phyloP scores from a whole-genome alignment of 35 echinoderm and acorn worm genomes.

The Lytechinus pictus region DNA sequence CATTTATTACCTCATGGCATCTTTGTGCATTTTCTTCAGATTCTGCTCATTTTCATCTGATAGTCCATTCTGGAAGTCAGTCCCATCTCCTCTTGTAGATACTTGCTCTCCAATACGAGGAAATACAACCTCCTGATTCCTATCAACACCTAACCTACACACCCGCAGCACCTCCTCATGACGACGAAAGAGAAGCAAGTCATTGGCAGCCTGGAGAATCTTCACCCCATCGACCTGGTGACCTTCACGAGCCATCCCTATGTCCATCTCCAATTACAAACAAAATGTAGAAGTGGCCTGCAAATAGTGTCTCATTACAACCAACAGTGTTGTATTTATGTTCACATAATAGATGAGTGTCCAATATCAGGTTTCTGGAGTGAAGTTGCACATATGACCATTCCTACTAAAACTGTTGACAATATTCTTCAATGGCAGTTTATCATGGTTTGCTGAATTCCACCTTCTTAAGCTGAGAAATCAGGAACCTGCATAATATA shows the following conservation, averaged over 20 bases:
- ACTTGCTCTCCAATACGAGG: neutral
- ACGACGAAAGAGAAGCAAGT: slow-evolving; percentile 59
- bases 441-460: neutral
- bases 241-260: slow-evolving; percentile 2
- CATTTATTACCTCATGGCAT: slow-evolving; percentile 34
- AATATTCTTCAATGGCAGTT: too few species aligned
- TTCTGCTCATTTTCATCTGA: slow-evolving; percentile 10
- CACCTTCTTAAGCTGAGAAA: too few species aligned
- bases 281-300: neutral
- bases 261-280: neutral
- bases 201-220: slow-evolving; percentile 63
- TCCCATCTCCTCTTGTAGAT: neutral
- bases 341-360: neutral
- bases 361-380: neutral
- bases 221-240: slow-evolving; percentile 51
- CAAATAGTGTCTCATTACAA: neutral
- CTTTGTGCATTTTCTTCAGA: slow-evolving; percentile 14
- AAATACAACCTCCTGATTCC: slow-evolving; percentile 40
- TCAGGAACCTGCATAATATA: too few species aligned
- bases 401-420: too few species aligned
- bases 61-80: neutral
- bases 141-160: slow-evolving; percentile 52
- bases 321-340: neutral
- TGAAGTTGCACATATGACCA: too few species aligned
- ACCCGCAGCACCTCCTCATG: slow-evolving; percentile 64